A percentile compares a stretch with the other conserved stretches of the same genome.
These are phyloP conservation scores for Drosophila pruinosa DNA, from an alignment of 1,140 invertebrate genomes.

Conservation along the genomic window DNA sequence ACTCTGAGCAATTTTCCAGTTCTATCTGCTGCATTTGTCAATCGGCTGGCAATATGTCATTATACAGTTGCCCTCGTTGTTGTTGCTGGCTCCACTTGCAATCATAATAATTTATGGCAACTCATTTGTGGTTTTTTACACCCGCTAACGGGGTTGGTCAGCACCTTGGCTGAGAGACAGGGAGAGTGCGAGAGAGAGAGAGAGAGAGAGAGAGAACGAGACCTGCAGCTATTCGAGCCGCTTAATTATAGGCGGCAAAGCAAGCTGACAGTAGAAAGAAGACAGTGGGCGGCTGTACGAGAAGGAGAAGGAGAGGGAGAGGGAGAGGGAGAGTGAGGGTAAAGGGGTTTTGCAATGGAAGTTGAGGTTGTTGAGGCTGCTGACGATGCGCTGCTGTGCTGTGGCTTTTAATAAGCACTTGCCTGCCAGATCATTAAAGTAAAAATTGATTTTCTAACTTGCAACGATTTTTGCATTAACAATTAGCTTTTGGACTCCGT, in stretches of 20 bases:
- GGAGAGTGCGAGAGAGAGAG: neutral
- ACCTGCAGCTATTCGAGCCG: constrained; percentile 33
- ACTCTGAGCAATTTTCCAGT: constrained; percentile 16
- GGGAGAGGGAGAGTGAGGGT: neutral
- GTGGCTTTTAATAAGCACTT: constrained; percentile 70
- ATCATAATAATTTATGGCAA: constrained; percentile 66
- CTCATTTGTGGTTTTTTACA: constrained; percentile 54
- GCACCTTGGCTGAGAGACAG: neutral
- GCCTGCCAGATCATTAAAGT: constrained; percentile 78
- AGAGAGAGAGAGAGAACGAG: neutral
- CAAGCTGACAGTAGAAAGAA: neutral
- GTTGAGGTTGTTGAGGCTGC: neutral
- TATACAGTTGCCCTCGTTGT: constrained; percentile 42
- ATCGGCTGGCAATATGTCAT: constrained; percentile 61
- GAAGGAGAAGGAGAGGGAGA: neutral
- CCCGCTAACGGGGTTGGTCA: constrained; percentile 27
- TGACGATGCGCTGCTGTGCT: neutral
- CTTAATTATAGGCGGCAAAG: constrained; percentile 44
- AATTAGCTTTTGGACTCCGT: constrained; percentile 49
- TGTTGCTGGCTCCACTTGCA: constrained; percentile 24
- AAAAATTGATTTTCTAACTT: constrained; percentile 82
- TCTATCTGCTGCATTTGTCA: constrained; percentile 44
- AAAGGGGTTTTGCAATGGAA: too few species aligned
- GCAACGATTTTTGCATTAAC: constrained; percentile 81
- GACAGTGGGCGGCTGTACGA: neutral